Conservation (phyloP, 2,113 vertebrate genomes). For the Chrysochloris asiatica region DNA sequence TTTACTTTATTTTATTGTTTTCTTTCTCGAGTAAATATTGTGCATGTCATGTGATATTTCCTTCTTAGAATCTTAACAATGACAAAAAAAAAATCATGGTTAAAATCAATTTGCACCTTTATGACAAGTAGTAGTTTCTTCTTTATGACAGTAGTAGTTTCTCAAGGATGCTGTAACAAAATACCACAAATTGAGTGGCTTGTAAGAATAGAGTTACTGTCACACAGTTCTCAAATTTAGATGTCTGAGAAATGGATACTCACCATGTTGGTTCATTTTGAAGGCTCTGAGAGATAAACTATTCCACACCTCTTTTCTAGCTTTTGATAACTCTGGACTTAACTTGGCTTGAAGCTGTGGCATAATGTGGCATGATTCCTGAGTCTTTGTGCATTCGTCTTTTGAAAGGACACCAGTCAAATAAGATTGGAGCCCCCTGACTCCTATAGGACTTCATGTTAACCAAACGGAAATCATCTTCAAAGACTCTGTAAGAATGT, state of each 20-base stretch:
- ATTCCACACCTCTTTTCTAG: background rate
- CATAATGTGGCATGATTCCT: background rate
- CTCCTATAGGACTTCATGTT: background rate
- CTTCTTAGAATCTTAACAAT: background rate
- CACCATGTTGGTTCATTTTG: background rate
- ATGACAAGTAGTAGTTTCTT: too few species aligned
- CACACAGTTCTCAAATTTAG: background rate
- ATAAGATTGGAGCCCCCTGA: background rate
- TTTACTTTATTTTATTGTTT: too few species aligned
- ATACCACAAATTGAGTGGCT: background rate
- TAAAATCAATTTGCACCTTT: background rate
- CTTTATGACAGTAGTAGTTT: background rate
- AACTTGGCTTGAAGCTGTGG: background rate
- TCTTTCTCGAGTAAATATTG: too few species aligned
- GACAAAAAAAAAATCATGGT: background rate
- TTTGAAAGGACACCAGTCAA: background rate
- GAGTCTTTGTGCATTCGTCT: background rate
- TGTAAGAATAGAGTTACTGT: background rate
- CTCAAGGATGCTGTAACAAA: background rate
- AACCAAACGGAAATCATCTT: background rate
- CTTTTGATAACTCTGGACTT: background rate
- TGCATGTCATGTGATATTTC: too few species aligned
- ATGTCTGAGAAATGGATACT: background rate
- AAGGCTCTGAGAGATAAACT: background rate
- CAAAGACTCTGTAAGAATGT: too few species aligned